Percentiles rank a stretch among this genome's conserved stretches.
Conservation (phyloP, 2,888 invertebrate species). For the Mythimna ferrago region DNA sequence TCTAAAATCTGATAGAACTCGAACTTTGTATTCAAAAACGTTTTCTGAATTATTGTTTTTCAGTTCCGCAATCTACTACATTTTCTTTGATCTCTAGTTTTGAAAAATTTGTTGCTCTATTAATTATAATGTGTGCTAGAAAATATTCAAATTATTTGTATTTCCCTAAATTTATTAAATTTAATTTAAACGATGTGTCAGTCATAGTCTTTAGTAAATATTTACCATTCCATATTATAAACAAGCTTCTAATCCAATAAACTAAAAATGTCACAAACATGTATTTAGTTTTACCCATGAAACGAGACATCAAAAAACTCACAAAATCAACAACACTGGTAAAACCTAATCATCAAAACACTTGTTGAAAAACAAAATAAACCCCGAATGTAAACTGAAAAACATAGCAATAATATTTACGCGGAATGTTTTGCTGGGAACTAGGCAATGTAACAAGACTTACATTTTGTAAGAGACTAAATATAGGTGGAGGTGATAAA, state of each 20-base stretch:
- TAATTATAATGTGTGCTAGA: not conserved
- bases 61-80: slow-evolving; percentile 31
- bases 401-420: slow-evolving; percentile 37
- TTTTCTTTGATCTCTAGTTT: slow-evolving; percentile 33
- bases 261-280: slow-evolving; percentile 12
- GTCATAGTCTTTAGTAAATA: slow-evolving; percentile 38
- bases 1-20: not conserved
- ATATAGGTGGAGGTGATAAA: slow-evolving; percentile 53
- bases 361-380: slow-evolving; percentile 37
- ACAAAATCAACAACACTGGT: slow-evolving; percentile 25
- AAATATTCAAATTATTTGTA: not conserved
- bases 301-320: not conserved
- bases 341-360: slow-evolving; percentile 24
- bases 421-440: slow-evolving; percentile 23
- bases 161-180: no score
- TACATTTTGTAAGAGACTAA: slow-evolving; percentile 47
- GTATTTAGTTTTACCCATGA: slow-evolving; percentile 7
- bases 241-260: slow-evolving; percentile 13
- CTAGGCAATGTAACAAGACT: slow-evolving; percentile 43
- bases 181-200: slow-evolving; percentile 14
- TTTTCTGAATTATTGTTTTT: slow-evolving; percentile 22
- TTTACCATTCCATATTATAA: slow-evolving; percentile 17
- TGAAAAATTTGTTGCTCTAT: not conserved
- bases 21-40: not conserved
- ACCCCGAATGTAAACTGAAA: slow-evolving; percentile 38